These are phyloP conservation scores for Tromatobia lineatoria DNA, from an alignment of 2,888 invertebrate species.

Conservation along the genomic window DNA sequence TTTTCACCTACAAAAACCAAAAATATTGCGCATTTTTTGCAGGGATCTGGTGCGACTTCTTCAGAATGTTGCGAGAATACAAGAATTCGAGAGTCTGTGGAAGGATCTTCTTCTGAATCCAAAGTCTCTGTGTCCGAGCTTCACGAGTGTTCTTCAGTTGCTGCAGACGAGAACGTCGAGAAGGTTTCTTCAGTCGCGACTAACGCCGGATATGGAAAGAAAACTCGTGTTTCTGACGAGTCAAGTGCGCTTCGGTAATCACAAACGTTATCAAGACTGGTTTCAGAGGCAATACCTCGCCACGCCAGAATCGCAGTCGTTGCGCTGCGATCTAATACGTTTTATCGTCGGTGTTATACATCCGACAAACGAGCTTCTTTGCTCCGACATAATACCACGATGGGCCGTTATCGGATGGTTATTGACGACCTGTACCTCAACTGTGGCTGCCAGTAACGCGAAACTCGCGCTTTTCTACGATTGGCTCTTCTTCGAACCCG, in stretches of 20 bases:
- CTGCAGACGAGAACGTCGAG: conserved; percentile 94
- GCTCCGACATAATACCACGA: conserved; percentile 97
- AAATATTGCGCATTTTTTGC: conserved; percentile 12
- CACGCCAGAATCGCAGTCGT: conserved; percentile 95
- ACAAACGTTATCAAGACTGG: conserved; percentile 98
- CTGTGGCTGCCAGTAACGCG: conserved; percentile 95
- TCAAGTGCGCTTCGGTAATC: conserved; percentile 95
- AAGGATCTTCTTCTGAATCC: conserved; percentile 93
- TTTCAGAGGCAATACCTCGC: conserved; percentile 96
- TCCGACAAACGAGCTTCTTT: conserved; percentile 96
- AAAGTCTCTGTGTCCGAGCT: conserved; percentile 91
- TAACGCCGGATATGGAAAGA: conserved; percentile 97
- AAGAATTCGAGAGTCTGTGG: conserved; percentile 96
- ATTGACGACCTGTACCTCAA: conserved; percentile 95
- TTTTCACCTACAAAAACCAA: not conserved
- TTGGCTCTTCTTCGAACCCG: conserved; percentile 96
- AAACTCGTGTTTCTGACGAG: conserved; percentile 95
- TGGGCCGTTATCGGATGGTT: conserved; percentile 99
- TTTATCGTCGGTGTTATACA: conserved; percentile 98
- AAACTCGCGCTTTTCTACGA: conserved; percentile 97
- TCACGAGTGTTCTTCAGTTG: conserved; percentile 93
- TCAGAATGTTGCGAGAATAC: conserved; percentile 95
- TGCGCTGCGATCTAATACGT: conserved; percentile 96
- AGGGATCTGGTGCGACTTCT: conserved; percentile 95
- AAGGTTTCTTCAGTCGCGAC: conserved; percentile 92